Percentiles rank a stretch among this genome's conserved stretches.
phyloP scores from a whole-genome alignment of 2,888 invertebrate genomes.

The Deroplatys truncata region DNA sequence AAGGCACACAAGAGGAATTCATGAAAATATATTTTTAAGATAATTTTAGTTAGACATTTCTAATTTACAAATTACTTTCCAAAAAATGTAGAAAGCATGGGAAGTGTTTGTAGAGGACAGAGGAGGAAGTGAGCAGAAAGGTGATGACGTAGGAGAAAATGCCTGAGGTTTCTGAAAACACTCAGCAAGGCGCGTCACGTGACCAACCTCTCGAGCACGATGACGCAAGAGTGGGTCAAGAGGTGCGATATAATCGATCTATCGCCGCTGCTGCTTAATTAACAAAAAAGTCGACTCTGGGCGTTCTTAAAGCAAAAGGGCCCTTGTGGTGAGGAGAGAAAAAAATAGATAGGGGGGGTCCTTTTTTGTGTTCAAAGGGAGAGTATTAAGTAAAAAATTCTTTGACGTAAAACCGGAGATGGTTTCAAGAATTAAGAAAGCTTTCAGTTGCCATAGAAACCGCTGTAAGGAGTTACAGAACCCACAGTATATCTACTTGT shows the following conservation, averaged over 20 bases:
- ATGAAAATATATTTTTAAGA: too few species aligned
- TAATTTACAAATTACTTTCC: too few species aligned
- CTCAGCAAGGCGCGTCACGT: not conserved
- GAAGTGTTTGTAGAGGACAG: too few species aligned
- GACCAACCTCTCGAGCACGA: not conserved
- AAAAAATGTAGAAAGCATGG: too few species aligned
- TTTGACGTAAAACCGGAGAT: not conserved
- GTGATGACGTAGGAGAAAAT: not conserved
- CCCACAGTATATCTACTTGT: accelerated
- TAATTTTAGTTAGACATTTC: too few species aligned
- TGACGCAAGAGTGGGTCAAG: not conserved
- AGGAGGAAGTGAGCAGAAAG: too few species aligned
- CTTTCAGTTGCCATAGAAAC: not conserved
- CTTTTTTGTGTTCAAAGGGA: too few species aligned
- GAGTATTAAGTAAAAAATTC: not conserved
- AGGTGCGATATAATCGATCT: not conserved
- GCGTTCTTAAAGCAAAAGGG: not conserved
- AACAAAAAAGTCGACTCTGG: not conserved
- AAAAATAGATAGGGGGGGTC: too few species aligned
- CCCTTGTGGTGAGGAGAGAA: not conserved
- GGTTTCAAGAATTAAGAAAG: not conserved
- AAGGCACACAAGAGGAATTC: too few species aligned
- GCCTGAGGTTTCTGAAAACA: not conserved
- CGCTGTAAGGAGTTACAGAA: too few species aligned
- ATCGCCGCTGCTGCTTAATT: not conserved